Percentiles rank a stretch among this genome's conserved stretches.
These are phyloP conservation scores for Penaeus vannamei DNA, from an alignment of 1,140 invertebrate genomes.

Conservation along the genomic window DNA sequence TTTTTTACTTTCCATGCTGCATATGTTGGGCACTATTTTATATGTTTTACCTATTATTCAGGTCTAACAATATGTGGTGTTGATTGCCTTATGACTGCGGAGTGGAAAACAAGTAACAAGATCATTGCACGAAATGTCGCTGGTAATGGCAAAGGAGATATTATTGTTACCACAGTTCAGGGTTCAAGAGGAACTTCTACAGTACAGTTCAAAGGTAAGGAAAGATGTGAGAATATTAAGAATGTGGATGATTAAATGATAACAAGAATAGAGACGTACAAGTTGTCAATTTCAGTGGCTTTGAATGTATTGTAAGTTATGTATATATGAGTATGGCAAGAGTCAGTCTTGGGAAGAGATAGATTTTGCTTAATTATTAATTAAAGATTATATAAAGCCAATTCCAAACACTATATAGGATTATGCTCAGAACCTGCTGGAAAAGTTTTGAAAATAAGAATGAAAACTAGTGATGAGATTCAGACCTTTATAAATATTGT, in stretches of 20 bases:
- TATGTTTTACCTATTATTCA: conserved; percentile 71
- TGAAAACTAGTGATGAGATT: too few relatives aligned
- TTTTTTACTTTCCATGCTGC: too few relatives aligned
- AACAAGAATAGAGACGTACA: background rate
- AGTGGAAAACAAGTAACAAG: conserved; percentile 98
- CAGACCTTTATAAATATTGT: too few relatives aligned
- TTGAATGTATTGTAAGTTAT: too few relatives aligned
- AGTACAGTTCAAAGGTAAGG: conserved; percentile 89
- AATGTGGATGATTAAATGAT: background rate
- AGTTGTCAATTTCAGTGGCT: background rate
- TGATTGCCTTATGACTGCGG: conserved; percentile 93
- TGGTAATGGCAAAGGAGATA: conserved; percentile 94
- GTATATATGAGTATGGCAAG: too few relatives aligned
- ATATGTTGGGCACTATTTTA: background rate
- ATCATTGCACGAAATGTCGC: conserved; percentile 95
- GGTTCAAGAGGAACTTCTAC: conserved; percentile 95
- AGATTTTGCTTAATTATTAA: too few relatives aligned
- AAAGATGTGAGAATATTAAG: background rate
- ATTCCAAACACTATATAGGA: too few relatives aligned
- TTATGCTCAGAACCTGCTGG: too few relatives aligned
- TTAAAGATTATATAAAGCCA: too few relatives aligned
- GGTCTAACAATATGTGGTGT: conserved; percentile 95
- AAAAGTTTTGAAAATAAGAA: too few relatives aligned
- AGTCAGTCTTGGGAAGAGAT: too few relatives aligned
- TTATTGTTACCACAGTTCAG: conserved; percentile 91